A percentile compares a stretch with the other conserved stretches of the same genome.
Conservation (phyloP, 2,797 vertebrate species). For the Micromesistius poutassou region DNA sequence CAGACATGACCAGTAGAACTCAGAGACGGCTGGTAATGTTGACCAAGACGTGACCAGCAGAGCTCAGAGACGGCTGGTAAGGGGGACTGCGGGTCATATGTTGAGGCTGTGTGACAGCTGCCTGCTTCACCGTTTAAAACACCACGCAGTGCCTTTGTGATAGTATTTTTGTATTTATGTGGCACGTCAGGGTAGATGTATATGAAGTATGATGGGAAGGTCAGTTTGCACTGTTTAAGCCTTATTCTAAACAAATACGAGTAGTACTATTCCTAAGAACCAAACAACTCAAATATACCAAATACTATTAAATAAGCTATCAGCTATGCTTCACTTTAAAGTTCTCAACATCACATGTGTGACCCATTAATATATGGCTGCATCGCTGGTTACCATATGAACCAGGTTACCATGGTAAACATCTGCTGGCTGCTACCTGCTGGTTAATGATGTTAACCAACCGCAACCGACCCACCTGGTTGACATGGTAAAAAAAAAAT, state of each 20-base stretch:
- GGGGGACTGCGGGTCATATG: neutral
- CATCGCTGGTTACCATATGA: neutral
- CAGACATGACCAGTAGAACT: no score
- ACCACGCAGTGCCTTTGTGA: neutral
- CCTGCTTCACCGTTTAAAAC: neutral
- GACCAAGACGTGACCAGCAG: neutral
- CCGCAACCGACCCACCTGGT: neutral
- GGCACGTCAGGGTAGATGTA: conserved; percentile 23
- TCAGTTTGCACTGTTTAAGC: conserved; percentile 48
- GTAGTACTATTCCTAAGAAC: neutral
- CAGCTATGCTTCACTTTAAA: neutral
- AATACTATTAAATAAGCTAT: conserved; percentile 3
- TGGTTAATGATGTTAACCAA: neutral
- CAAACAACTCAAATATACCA: neutral
- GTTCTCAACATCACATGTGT: neutral
- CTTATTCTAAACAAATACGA: conserved; percentile 25
- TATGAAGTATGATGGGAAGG: conserved; percentile 7
- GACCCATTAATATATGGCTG: neutral
- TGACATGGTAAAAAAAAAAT: neutral
- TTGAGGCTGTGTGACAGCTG: neutral
- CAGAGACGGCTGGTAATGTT: no score
- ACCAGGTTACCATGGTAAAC: neutral
- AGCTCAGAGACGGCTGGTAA: neutral
- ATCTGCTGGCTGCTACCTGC: neutral
- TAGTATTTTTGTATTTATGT: conserved; percentile 11